Conservation (phyloP, 2,113 vertebrate species). For the Poicephalus meyeri region DNA sequence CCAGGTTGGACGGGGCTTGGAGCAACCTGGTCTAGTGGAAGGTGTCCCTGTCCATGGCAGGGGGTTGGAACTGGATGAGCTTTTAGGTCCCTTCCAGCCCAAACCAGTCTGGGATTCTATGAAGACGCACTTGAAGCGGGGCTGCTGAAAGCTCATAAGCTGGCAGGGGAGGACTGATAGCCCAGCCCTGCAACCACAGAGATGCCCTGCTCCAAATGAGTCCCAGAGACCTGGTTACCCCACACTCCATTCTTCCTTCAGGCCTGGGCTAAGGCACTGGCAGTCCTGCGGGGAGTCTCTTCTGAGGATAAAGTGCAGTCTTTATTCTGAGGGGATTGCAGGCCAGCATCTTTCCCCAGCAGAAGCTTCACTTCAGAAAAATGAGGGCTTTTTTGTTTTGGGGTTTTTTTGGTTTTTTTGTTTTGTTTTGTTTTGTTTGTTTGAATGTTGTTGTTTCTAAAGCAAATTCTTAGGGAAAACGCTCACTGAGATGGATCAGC, state of each 20-base stretch:
- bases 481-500: neutral
- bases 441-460: constrained; percentile 44
- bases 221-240: neutral
- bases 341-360: neutral
- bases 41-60: neutral
- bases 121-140: neutral
- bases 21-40: neutral
- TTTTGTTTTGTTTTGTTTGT: neutral
- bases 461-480: constrained; percentile 50
- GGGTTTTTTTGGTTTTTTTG: too few species aligned
- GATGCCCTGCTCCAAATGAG: neutral
- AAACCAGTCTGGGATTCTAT: neutral
- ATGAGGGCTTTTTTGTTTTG: neutral
- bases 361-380: constrained; percentile 46
- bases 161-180: neutral
- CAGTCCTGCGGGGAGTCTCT: neutral
- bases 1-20: neutral
- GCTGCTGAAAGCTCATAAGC: neutral
- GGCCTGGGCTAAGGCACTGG: neutral
- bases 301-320: neutral
- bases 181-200: neutral
- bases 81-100: neutral
- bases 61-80: neutral
- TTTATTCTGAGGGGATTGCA: neutral
- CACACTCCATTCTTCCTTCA: neutral